phyloP scores from a whole-genome alignment of 2,888 invertebrate genomes.

The Synanthedon vespiformis region DNA sequence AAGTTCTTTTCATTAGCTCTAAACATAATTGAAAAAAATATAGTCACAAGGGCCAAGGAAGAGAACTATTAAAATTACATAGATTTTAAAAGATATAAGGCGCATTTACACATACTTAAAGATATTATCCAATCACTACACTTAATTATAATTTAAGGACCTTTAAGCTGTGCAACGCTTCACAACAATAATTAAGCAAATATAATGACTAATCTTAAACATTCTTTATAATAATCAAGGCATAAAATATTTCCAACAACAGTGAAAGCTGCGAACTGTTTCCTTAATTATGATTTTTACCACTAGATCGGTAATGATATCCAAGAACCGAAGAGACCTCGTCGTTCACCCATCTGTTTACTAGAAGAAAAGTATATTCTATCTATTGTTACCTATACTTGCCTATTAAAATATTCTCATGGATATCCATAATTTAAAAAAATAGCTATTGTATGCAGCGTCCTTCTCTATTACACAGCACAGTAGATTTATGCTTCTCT shows the following conservation, averaged over 20 bases:
- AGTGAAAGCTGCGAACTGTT: neutral
- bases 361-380: too few relatives aligned
- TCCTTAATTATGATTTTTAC: neutral
- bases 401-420: too few relatives aligned
- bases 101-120: slow-evolving; percentile 33
- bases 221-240: slow-evolving; percentile 8
- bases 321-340: too few relatives aligned
- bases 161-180: slow-evolving; percentile 42
- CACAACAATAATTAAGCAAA: slow-evolving; percentile 33
- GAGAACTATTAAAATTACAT: slow-evolving; percentile 7
- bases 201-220: slow-evolving; percentile 16
- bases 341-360: too few relatives aligned
- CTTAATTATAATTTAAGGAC: slow-evolving; percentile 30
- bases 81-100: slow-evolving; percentile 31
- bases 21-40: too few relatives aligned
- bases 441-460: too few relatives aligned
- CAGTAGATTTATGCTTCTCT: too few relatives aligned
- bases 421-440: too few relatives aligned
- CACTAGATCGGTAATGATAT: too few relatives aligned
- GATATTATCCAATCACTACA: slow-evolving; percentile 31
- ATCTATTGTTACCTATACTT: too few relatives aligned
- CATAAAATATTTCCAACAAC: neutral
- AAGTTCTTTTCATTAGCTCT: too few relatives aligned
- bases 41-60: neutral
- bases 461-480: too few relatives aligned